Conservation (phyloP, 2,113 vertebrate genomes). For the Psittacus erithacus region DNA sequence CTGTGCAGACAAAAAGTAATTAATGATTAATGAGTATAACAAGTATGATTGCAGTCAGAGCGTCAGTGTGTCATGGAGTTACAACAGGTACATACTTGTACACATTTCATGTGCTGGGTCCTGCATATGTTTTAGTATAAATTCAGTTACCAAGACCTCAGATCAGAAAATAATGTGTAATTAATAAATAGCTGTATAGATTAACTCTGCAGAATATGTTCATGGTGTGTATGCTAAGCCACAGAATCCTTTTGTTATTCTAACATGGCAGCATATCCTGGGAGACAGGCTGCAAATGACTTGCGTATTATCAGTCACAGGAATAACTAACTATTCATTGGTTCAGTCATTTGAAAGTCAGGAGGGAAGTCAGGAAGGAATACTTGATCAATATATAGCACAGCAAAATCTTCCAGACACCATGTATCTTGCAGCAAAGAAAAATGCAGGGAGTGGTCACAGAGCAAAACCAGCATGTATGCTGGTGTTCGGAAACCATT, state of each 20-base stretch:
- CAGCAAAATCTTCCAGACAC: background rate
- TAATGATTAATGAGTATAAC: background rate
- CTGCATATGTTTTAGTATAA: background rate
- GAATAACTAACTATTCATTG: background rate
- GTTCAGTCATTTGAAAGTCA: background rate
- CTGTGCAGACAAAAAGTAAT: background rate
- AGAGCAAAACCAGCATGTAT: background rate
- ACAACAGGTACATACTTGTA: background rate
- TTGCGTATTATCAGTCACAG: background rate
- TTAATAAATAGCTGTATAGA: background rate
- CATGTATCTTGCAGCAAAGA: background rate
- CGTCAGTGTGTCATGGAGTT: background rate
- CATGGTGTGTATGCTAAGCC: background rate
- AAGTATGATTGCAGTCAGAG: background rate
- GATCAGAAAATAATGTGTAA: background rate
- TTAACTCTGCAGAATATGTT: background rate
- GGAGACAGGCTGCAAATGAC: background rate
- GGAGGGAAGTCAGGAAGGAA: background rate
- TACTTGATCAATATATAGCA: background rate
- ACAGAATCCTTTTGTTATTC: background rate
- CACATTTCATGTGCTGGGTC: background rate
- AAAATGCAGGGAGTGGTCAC: background rate
- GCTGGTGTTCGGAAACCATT: background rate
- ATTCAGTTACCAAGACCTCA: background rate
- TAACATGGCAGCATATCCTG: background rate